These are phyloP conservation scores for Corvus moneduloides DNA, from an alignment of 2,113 vertebrate genomes.

Conservation along the genomic window DNA sequence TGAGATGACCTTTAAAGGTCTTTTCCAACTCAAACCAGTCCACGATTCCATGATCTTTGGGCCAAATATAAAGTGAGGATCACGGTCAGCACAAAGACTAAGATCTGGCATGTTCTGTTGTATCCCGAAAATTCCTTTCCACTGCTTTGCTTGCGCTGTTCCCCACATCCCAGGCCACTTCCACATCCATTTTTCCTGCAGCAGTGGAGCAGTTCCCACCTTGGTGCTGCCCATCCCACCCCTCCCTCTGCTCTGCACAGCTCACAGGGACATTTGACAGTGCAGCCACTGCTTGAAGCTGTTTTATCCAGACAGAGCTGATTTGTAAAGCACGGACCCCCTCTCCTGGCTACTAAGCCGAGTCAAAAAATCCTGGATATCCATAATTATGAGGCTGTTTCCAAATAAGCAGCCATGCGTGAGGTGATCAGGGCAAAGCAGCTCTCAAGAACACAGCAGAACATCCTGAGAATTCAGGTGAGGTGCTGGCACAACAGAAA, in stretches of 20 bases:
- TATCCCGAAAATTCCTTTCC: background rate
- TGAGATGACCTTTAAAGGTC: background rate
- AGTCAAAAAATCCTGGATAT: background rate
- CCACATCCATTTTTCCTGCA: background rate
- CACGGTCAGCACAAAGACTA: background rate
- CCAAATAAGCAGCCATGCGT: background rate
- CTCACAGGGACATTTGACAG: background rate
- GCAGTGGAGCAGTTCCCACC: background rate
- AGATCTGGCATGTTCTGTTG: rapidly evolving
- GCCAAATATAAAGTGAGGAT: background rate
- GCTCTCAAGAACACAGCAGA: conserved; percentile 6
- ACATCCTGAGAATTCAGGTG: background rate
- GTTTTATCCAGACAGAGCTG: background rate
- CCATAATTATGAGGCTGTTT: background rate
- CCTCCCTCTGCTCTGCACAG: background rate
- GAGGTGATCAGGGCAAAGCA: background rate
- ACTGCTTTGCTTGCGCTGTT: background rate
- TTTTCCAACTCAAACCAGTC: background rate
- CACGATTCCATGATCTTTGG: rapidly evolving
- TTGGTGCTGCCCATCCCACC: too few species aligned
- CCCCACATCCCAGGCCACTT: too few species aligned
- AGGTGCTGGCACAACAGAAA: background rate
- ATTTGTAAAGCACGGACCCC: conserved; percentile 31
- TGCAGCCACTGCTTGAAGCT: background rate
- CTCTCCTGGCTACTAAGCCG: conserved; percentile 14